Percentiles rank a stretch among this genome's conserved stretches.
Evolutionary conservation across 1,140 invertebrate genomes (phyloP).

Genomic region (Drosophila grimshawi): DNA sequence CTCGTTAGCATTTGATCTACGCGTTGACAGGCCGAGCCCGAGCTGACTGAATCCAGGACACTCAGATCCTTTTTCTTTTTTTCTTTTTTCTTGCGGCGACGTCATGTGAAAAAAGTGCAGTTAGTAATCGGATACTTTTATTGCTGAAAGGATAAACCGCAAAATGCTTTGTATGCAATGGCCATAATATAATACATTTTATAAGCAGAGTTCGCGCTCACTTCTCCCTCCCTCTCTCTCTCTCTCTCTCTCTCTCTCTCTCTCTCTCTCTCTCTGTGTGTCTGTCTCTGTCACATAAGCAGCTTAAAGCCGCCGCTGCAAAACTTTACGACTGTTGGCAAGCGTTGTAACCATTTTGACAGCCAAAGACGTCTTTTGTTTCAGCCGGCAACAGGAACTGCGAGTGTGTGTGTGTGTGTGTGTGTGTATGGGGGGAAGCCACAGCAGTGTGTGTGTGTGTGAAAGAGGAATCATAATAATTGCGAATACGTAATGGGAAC

Average conservation of each 20-base stretch:
- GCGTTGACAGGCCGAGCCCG: slow-evolving; percentile 55
- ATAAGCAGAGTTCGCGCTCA: slow-evolving; percentile 36
- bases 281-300: slow-evolving; percentile 51
- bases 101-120: slow-evolving; percentile 66
- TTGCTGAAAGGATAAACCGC: slow-evolving; percentile 81
- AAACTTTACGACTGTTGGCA: slow-evolving; percentile 72
- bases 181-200: slow-evolving; percentile 70
- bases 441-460: slow-evolving; percentile 26
- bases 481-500: slow-evolving; percentile 22
- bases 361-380: slow-evolving; percentile 56
- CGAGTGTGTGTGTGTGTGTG: slow-evolving; percentile 19
- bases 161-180: slow-evolving; percentile 66
- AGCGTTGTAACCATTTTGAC: slow-evolving; percentile 42
- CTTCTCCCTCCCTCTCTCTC: background rate
- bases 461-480: slow-evolving; percentile 36
- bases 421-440: slow-evolving; percentile 24
- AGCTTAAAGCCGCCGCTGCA: slow-evolving; percentile 68
- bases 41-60: background rate
- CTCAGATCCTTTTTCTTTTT: background rate
- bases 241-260: background rate
- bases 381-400: slow-evolving; percentile 39
- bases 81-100: background rate
- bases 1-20: slow-evolving; percentile 72
- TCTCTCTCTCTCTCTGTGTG: background rate
- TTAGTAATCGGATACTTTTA: slow-evolving; percentile 82